phyloP scores from a whole-genome alignment of 92 coral and sea anemone species.

The Zoanthus sansibaricus region DNA sequence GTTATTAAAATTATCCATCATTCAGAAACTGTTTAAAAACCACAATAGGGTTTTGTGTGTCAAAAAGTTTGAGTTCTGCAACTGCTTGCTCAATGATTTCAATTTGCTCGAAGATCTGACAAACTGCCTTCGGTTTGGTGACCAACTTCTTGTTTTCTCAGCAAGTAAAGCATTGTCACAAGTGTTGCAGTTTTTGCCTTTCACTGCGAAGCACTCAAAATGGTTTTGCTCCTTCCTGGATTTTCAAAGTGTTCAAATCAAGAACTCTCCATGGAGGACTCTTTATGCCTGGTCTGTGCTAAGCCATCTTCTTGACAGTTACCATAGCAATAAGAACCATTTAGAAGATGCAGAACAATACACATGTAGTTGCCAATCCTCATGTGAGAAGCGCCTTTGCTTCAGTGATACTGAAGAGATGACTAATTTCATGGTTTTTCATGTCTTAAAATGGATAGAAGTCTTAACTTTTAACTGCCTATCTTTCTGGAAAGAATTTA shows the following conservation, averaged over 20 bases:
- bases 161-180: conserved; percentile 67
- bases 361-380: neutral
- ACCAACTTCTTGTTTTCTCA: conserved; percentile 73
- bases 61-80: conserved; percentile 46
- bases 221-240: conserved; percentile 29
- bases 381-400: neutral
- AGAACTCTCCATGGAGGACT: conserved; percentile 55
- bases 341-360: neutral
- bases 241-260: conserved; percentile 13
- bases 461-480: neutral
- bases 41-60: conserved; percentile 39
- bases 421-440: conserved; percentile 22
- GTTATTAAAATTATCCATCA: conserved; percentile 61
- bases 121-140: conserved; percentile 34
- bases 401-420: neutral
- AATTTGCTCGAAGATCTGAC: conserved; percentile 46
- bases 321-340: neutral
- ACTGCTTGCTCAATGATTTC: conserved; percentile 33
- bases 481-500: conserved; percentile 20
- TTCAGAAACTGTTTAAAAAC: conserved; percentile 50
- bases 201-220: neutral
- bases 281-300: conserved; percentile 61
- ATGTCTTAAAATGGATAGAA: conserved; percentile 9
- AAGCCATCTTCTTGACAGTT: conserved; percentile 35
- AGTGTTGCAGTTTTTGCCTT: conserved; percentile 31